Percentiles rank a stretch among this genome's conserved stretches.
Evolutionary conservation across 2,797 vertebrate genomes (phyloP).

Genomic region (Lycodopsis pacificus): DNA sequence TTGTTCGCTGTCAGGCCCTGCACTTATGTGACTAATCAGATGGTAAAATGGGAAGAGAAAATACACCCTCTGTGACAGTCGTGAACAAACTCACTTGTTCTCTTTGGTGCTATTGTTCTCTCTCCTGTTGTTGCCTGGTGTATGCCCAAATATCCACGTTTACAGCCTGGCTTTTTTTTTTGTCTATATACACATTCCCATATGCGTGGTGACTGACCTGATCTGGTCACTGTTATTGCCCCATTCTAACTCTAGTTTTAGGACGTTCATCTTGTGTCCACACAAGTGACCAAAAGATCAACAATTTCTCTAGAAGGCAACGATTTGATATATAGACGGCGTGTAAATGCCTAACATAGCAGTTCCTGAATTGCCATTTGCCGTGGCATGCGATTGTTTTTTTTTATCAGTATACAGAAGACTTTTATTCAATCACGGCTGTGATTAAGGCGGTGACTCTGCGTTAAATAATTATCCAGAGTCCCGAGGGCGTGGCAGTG

Average conservation of each 20-base stretch:
- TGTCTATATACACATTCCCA: background rate
- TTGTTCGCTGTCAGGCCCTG: constrained; percentile 51
- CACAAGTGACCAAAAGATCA: background rate
- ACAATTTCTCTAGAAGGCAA: background rate
- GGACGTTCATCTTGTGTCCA: background rate
- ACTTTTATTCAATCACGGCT: constrained; percentile 24
- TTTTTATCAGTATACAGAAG: constrained; percentile 2
- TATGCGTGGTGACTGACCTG: background rate
- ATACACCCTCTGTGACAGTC: constrained; percentile 47
- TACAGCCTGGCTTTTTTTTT: background rate
- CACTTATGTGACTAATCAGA: constrained; percentile 65
- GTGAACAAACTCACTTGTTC: constrained; percentile 45
- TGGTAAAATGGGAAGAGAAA: constrained; percentile 61
- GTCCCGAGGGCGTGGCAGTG: constrained; percentile 20
- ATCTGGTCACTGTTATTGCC: background rate
- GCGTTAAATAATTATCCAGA: constrained; percentile 21
- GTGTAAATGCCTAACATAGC: background rate
- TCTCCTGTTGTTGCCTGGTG: constrained; percentile 17
- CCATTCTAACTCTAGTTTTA: background rate
- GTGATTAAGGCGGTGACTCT: background rate
- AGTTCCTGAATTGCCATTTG: background rate
- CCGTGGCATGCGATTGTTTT: background rate
- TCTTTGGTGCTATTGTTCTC: constrained; percentile 34
- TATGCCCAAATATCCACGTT: constrained; percentile 1
- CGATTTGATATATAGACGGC: background rate